Evolutionary conservation across 1,140 invertebrate genomes (phyloP), one percentile per base, ranked within the genome.

Genomic region (Caerostris extrusa): DNA sequence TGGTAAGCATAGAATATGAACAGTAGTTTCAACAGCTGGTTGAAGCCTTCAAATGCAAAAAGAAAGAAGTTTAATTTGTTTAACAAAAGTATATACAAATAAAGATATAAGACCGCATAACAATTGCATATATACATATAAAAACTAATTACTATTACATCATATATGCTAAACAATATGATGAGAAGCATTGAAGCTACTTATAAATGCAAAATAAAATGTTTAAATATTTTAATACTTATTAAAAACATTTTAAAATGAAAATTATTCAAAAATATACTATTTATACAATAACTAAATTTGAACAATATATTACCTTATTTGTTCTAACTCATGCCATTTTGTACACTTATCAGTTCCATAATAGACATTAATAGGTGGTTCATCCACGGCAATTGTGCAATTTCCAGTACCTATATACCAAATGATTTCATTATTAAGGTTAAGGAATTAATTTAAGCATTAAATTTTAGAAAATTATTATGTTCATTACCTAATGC

Each of bases 1-100:
- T 55, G 96, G 96, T 55, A 96, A 92, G 88, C 95, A 95, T 5
- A 96, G 77, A 56, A 96, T 95, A 86, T 96, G 95, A 58, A 95
- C 95, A 85, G 95, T 95, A 57, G 95, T 94, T 71, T 95, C 92
- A 95, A 64, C 95, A 95, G 55, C 96, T 95, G 67, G 95, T 95
- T 90, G 96, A 96, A 83, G 96, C 69, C 50, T 96, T 95, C 56
- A 95, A 95, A 10, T 95, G 95, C 10, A 90, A 91, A 86, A 95
- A 58, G 58, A 19, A 56, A 14, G 4, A 56, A 12, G 64, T 14
- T 14, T 14, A 0, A 67, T 67, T 67, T 1, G 34, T 34, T 34
- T 34, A 34, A 34, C 34, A 34, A 34, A 34, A 34, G 2, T 34
- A 34, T 34, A 34, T 34, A 34, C 34, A 34, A 34, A 34, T 2